Base-by-base conservation (phyloP, 2,797 vertebrate species). In the Scolopax rusticola region DNA sequence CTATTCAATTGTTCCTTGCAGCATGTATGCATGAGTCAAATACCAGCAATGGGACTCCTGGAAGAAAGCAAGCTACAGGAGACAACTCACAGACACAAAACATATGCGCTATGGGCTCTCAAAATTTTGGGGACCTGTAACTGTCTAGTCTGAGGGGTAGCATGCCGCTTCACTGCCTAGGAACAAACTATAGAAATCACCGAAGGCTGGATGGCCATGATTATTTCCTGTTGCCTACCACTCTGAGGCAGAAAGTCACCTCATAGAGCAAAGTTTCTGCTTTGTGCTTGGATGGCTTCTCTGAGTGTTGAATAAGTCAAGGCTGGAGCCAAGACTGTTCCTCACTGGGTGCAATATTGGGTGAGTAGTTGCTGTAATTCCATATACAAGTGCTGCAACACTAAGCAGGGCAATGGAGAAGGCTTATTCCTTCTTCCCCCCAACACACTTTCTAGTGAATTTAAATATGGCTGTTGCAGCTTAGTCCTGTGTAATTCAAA, bases 1-100 rank as follows among this genome's bases (percentile, higher is more conserved):
- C 70, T 88, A 74, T 93, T 80, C 92, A 50, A 15, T 82, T 89
- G n/a, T 91, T 93, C 87, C 83, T 96, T 78, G 61, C 57, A 78
- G 77, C 76, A 73, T 57, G 74, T 43, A 12, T 75, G 60, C n/a
- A 47, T 4, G 24, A 84, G 67, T 77, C 64, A 80, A 87, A 92
- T 1, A 8, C 28, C 56, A 73, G 63, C 41, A 59, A 2, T 19
- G 32, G 80, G 59, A 33, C 24, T 28, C 28, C 12, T 25, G 28
- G 20, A 30, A 75, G 68, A 76, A 74, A 76, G 38, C 59, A 77
- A 90, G 41, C 51, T 47, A 14, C 8, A 43, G 27, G 54, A 83
- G 32, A 11, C 15, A 51, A 15, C 36, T 69, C 17, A 23, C 6
- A 80, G 50, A 38, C 30, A 14, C 15, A 61, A 27, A 51, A 8